phyloP scores from a whole-genome alignment of 2,888 invertebrate genomes.

The Blastobasis lacticolella region DNA sequence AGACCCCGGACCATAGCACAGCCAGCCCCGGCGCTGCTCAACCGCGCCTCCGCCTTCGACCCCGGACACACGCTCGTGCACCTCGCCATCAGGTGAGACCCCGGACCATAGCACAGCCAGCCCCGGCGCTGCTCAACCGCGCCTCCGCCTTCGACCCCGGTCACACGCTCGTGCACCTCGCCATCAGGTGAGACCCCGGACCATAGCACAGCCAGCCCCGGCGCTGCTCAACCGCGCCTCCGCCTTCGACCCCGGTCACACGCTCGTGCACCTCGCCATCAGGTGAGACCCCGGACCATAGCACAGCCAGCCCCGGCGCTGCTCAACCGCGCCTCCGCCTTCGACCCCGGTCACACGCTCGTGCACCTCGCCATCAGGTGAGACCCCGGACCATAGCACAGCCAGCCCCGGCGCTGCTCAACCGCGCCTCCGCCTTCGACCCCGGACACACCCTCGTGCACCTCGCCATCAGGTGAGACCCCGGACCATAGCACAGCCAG shows the following conservation, averaged over 20 bases:
- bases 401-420: too few relatives aligned
- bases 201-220: too few relatives aligned
- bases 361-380: slow-evolving; percentile 94
- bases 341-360: slow-evolving; percentile 94
- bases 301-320: too few relatives aligned
- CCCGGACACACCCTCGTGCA: slow-evolving; percentile 95
- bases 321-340: slow-evolving; percentile 90
- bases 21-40: slow-evolving; percentile 76
- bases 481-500: too few relatives aligned
- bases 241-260: slow-evolving; percentile 95
- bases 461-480: slow-evolving; percentile 91
- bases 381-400: too few relatives aligned
- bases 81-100: slow-evolving; percentile 85
- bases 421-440: slow-evolving; percentile 93
- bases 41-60: slow-evolving; percentile 93
- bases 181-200: slow-evolving; percentile 90
- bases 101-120: background rate
- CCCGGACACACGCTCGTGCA: slow-evolving; percentile 95
- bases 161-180: slow-evolving; percentile 95
- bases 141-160: slow-evolving; percentile 95
- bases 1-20: slow-evolving; percentile 3
- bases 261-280: slow-evolving; percentile 95
- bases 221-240: slow-evolving; percentile 89
- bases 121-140: slow-evolving; percentile 86
- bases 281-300: too few relatives aligned